A percentile compares a stretch with the other conserved stretches of the same genome.
These are phyloP conservation scores for Tricholaema leucomelas DNA, from an alignment of 2,113 vertebrate genomes.

Conservation along the genomic window DNA sequence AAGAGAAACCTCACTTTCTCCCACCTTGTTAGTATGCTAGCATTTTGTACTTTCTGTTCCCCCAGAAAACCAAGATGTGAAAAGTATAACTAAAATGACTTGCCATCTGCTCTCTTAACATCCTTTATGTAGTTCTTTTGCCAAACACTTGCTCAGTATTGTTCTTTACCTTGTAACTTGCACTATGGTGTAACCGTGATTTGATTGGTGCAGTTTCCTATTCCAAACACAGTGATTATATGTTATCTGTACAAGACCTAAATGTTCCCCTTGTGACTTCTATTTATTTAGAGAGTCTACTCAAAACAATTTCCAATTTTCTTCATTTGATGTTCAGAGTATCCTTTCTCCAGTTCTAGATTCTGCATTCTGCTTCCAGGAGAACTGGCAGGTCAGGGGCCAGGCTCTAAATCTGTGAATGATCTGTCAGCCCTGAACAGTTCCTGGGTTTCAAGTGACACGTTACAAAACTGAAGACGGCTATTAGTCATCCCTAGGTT, in stretches of 20 bases:
- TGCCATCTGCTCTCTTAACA: background rate
- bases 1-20: background rate
- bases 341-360: background rate
- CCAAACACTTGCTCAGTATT: background rate
- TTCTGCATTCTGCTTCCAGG: background rate
- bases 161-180: background rate
- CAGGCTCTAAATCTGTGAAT: background rate
- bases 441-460: background rate
- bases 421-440: background rate
- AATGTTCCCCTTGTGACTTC: background rate
- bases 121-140: background rate
- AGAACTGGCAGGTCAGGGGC: background rate
- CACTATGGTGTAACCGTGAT: background rate
- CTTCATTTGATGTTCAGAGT: background rate
- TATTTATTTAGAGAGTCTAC: background rate
- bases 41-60: background rate
- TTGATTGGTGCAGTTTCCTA: background rate
- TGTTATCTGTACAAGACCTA: background rate
- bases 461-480: background rate
- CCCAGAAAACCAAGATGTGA: background rate
- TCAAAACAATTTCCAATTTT: background rate
- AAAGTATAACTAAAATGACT: background rate
- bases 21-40: background rate
- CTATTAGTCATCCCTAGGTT: background rate
- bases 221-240: background rate